Conservation (phyloP, 2,888 invertebrate species). For the Cylloceria caligata region DNA sequence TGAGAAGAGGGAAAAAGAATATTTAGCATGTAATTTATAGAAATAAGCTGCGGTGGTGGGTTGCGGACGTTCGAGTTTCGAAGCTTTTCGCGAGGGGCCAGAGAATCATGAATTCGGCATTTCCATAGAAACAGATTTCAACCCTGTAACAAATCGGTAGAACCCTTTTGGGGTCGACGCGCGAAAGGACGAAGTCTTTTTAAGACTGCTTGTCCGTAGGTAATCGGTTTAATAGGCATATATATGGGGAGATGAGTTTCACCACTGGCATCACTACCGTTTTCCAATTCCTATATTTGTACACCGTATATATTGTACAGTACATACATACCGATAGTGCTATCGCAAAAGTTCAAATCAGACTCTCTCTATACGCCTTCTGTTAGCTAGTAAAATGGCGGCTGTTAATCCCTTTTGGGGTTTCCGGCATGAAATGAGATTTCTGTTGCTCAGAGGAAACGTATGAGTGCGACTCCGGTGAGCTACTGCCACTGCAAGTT, state of each 20-base stretch:
- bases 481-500: slow-evolving; percentile 66
- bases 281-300: slow-evolving; percentile 44
- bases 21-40: slow-evolving; percentile 64
- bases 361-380: slow-evolving; percentile 70
- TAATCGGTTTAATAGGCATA: slow-evolving; percentile 83
- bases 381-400: slow-evolving; percentile 78
- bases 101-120: slow-evolving; percentile 61
- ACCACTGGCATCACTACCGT: slow-evolving; percentile 47
- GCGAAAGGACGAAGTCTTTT: slow-evolving; percentile 73
- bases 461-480: slow-evolving; percentile 71
- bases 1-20: slow-evolving; percentile 49
- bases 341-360: slow-evolving; percentile 81
- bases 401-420: slow-evolving; percentile 82
- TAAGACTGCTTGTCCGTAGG: slow-evolving; percentile 76
- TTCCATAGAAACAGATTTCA: slow-evolving; percentile 63
- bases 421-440: slow-evolving; percentile 82
- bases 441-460: slow-evolving; percentile 77
- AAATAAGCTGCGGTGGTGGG: slow-evolving; percentile 61
- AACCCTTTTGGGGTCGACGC: slow-evolving; percentile 71
- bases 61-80: slow-evolving; percentile 55
- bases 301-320: slow-evolving; percentile 51
- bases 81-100: slow-evolving; percentile 56
- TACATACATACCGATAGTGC: slow-evolving; percentile 65
- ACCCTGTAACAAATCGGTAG: slow-evolving; percentile 50
- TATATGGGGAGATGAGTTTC: slow-evolving; percentile 66